Evolutionary conservation across 2,888 invertebrate species (phyloP), one percentile per base, ranked within the genome.

Genomic region (Eurytoma adleriae): DNA sequence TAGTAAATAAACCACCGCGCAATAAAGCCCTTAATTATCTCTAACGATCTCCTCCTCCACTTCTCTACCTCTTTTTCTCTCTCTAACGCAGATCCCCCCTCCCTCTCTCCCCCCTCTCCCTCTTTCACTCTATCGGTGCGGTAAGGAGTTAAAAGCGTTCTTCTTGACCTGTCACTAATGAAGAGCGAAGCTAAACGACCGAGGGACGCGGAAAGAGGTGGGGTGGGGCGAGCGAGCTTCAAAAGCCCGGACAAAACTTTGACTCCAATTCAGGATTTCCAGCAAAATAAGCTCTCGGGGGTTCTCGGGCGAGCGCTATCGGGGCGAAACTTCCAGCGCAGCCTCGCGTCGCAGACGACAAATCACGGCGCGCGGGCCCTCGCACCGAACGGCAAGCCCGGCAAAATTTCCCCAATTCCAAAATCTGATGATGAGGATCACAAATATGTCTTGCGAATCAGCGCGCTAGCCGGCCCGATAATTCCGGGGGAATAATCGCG

Each of bases 361-460:
- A 76, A 76, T 69, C 76, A 69, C 59, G 48, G 14, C 67, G 14
- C 13, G 20, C 50, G 10, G 50, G 3, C 24, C 71, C 7, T 1
- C 27, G 16, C 13, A 1, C 20, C 18, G n/a, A 54, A n/a, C 3
- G 54, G n/a, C 3, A 18, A 30, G 40, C 40, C 40, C 40, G 50
- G 64, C 48, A n/a, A 73, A 79, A 79, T 68, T 78, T 56, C 59
- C 30, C 59, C 27, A 56, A 50, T 71, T 69, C 52, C 40, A 40
- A 75, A 80, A 86, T 87, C 86, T 83, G 83, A 83, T 85, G 84
- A 85, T 87, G 87, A 40, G 5, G 40, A 87, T 87, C 84, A 86
- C 86, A 85, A 87, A 87, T 88, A 85, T 85, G 85, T 85, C 85
- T 84, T 83, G 83, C 84, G 83, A 85, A 86, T 86, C 84, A 86